These are phyloP conservation scores for Lasioglossum oenotherae DNA, from an alignment of 2,888 invertebrate genomes.

Conservation along the genomic window DNA sequence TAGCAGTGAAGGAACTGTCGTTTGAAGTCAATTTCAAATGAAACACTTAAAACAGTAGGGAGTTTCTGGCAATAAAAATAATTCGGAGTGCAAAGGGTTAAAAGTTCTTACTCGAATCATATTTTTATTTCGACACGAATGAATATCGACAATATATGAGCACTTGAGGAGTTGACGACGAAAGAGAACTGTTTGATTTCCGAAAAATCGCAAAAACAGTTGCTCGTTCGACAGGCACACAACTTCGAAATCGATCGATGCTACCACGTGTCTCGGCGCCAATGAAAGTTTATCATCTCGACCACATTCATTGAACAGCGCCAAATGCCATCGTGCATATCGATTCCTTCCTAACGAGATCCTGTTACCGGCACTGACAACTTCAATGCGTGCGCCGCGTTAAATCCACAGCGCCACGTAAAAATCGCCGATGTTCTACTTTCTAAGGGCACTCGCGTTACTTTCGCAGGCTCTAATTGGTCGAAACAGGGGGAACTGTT, in stretches of 20 bases:
- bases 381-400: conserved; percentile 33
- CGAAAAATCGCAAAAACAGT: neutral
- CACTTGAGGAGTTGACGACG: too few species aligned
- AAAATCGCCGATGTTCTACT: conserved; percentile 22
- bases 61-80: too few species aligned
- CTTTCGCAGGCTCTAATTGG: conserved; percentile 9
- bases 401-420: conserved; percentile 14
- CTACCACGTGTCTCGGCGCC: conserved; percentile 20
- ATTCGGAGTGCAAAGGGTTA: too few species aligned
- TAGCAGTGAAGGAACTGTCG: too few species aligned
- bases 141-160: too few species aligned
- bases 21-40: too few species aligned
- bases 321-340: conserved; percentile 49
- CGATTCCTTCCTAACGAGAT: conserved; percentile 60
- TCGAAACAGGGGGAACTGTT: neutral
- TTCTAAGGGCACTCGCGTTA: conserved; percentile 25
- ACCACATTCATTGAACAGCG: conserved; percentile 52
- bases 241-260: conserved; percentile 16
- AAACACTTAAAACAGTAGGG: too few species aligned
- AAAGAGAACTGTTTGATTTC: neutral
- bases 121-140: too few species aligned
- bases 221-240: neutral
- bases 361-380: conserved; percentile 60
- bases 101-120: too few species aligned
- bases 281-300: conserved; percentile 62